Evolutionary conservation across 2,888 invertebrate species (phyloP).

Genomic region (Cryptocheilus praepositus): DNA sequence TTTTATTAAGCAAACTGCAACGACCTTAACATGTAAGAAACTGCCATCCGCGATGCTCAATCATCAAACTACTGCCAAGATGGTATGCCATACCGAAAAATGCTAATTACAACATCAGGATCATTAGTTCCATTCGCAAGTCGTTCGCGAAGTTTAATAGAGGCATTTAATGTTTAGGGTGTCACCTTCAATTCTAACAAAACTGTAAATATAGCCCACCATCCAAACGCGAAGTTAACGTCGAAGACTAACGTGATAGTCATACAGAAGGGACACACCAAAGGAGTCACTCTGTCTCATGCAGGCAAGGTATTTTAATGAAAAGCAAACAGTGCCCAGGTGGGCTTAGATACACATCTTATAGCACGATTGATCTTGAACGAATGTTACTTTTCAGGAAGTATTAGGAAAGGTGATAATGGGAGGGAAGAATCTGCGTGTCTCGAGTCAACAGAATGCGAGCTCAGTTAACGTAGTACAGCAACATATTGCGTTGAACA

Average conservation of each 20-base stretch:
- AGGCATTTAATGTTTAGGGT: conserved; percentile 50
- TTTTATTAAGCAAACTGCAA: conserved; percentile 48
- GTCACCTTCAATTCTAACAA: conserved; percentile 61
- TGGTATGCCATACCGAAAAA: conserved; percentile 48
- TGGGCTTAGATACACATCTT: too few relatives aligned
- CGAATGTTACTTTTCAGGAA: conserved; percentile 58
- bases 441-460: conserved; percentile 59
- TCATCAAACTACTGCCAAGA: conserved; percentile 61
- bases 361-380: background rate
- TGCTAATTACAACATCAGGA: too few relatives aligned
- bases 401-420: conserved; percentile 70
- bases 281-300: conserved; percentile 73
- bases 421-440: conserved; percentile 65
- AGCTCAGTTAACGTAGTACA: conserved; percentile 59
- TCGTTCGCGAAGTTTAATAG: too few relatives aligned
- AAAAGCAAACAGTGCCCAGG: background rate
- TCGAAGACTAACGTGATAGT: conserved; percentile 79
- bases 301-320: conserved; percentile 65
- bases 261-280: conserved; percentile 78
- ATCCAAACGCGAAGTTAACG: conserved; percentile 64
- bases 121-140: too few relatives aligned
- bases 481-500: conserved; percentile 57
- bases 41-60: conserved; percentile 58
- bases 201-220: conserved; percentile 60
- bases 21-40: conserved; percentile 59